Base-by-base conservation (phyloP, 2,888 invertebrate genomes). In the Plebejus anna region DNA sequence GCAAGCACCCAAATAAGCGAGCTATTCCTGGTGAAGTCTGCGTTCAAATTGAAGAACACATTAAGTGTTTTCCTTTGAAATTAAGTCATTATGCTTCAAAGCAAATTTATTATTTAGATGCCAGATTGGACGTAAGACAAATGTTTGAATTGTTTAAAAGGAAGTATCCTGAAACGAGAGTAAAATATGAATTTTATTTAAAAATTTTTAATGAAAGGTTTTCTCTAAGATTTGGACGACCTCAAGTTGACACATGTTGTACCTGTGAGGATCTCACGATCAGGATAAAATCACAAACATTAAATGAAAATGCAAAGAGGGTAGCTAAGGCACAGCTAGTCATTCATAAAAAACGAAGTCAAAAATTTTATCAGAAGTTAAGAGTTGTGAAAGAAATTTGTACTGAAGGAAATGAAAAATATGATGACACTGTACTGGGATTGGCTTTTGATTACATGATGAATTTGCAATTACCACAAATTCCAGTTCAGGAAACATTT, bases 341-440 rank as follows among this genome's bases (percentile, higher is more conserved):
- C 16, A 77, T 79, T 59, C 80, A 80, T 61, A 71, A 75, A 75
- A 66, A 57, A 75, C 28, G 79, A 66, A 77, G 76, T 28, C 77
- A 78, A 3, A 80, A 78, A 57, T 78, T 78, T 75, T 78, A 79
- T 76, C 75, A 77, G 28, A 78, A 76, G 42, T 75, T 71, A 70
- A 72, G 57, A 38, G 72, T 32, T 55, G 32, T 73, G 51, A 70
- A 36, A n/a, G 38, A 32, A 32, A 32, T 32, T 32, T 32, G 57
- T 51, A 51, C 51, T 51, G 13, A 51, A 51, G 51, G 51, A 73
- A 51, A 28, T 51, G n/a, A 42, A 47, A 42, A 51, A n/a, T 38
- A 72, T 22, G 42, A 72, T 72, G 51, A 72, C 32, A 51, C 73
- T 47, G 47, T 73, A 42, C 22, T 51, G n/a, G 73, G 28, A 9